Evolutionary conservation across 2,888 invertebrate genomes (phyloP).

Genomic region (Sepioteuthis lessoniana): DNA sequence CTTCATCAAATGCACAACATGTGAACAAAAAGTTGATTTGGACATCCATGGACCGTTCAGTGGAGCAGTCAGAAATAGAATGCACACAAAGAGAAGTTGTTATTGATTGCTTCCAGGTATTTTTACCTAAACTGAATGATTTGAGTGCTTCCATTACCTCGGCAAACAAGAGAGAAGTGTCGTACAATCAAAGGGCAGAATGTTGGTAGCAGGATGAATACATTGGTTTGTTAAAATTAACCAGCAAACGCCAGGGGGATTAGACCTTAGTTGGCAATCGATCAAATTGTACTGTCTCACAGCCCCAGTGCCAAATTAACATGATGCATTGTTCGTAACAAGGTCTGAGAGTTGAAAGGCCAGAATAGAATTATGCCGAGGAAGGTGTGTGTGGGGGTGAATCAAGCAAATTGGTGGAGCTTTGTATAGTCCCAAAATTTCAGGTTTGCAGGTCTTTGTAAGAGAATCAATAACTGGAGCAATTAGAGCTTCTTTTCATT

Average conservation of each 20-base stretch:
- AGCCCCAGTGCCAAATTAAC: not conserved
- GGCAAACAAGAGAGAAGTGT: not conserved
- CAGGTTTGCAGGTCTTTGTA: not conserved
- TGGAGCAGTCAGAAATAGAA: not conserved
- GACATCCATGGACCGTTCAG: not conserved
- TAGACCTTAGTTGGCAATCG: slow-evolving; percentile 15
- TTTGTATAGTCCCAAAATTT: not conserved
- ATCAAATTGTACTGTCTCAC: not conserved
- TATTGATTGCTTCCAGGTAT: not conserved
- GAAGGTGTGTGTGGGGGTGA: too few relatives aligned
- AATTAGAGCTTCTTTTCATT: too few relatives aligned
- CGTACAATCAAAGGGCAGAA: not conserved
- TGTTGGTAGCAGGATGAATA: not conserved
- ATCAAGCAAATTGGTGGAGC: not conserved
- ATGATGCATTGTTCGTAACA: not conserved
- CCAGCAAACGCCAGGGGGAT: not conserved
- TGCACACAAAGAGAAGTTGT: not conserved
- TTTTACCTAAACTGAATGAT: not conserved
- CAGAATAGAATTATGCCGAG: not conserved
- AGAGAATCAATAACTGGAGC: not conserved
- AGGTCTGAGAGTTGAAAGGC: not conserved
- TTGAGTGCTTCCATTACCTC: not conserved
- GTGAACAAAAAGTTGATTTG: not conserved
- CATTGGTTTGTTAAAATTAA: slow-evolving; percentile 3
- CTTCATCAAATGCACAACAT: too few relatives aligned